Evolutionary conservation across 2,888 invertebrate species (phyloP).

Genomic region (Cryptus armator): DNA sequence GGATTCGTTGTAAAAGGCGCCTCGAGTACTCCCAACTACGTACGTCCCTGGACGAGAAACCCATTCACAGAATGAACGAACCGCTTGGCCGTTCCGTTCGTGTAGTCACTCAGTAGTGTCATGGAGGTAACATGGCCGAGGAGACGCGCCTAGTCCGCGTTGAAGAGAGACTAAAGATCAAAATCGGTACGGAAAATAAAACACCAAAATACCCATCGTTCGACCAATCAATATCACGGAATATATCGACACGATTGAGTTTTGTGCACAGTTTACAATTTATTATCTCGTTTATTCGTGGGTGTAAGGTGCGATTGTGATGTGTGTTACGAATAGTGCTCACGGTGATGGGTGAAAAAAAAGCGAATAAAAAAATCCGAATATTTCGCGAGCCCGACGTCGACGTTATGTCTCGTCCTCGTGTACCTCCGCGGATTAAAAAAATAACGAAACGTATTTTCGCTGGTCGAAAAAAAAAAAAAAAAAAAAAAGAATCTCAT

Average conservation of each 20-base stretch:
- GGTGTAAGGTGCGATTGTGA: constrained; percentile 36
- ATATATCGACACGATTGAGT: neutral
- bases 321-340: constrained; percentile 55
- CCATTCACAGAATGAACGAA: constrained; percentile 82
- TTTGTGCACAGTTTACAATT: constrained; percentile 22
- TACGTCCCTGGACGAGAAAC: constrained; percentile 77
- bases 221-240: constrained; percentile 32
- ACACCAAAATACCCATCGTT: neutral
- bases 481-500: neutral
- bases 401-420: neutral
- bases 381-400: neutral
- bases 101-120: constrained; percentile 85
- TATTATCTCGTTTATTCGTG: constrained; percentile 23
- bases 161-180: constrained; percentile 97
- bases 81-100: constrained; percentile 77
- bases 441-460: neutral
- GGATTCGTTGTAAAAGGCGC: neutral
- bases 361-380: neutral
- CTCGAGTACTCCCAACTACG: constrained; percentile 2
- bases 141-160: constrained; percentile 95
- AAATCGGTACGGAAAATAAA: constrained; percentile 91
- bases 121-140: constrained; percentile 97
- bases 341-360: constrained; percentile 56
- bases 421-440: neutral
- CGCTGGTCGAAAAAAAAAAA: neutral